These are phyloP conservation scores for Zaprionus capensis DNA, from an alignment of 1,140 invertebrate genomes.

Conservation along the genomic window DNA sequence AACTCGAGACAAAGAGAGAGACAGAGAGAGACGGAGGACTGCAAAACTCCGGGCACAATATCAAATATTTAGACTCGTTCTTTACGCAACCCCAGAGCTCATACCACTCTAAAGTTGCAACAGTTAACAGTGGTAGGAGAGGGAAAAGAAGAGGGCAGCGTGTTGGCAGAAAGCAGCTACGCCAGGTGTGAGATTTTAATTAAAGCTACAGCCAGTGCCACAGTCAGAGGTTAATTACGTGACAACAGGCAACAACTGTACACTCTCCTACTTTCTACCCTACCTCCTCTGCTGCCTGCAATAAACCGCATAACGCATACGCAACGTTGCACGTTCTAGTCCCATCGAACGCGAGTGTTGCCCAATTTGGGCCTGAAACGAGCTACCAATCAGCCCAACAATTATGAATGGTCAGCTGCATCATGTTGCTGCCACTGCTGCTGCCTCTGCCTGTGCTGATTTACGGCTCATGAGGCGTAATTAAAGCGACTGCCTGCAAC, in stretches of 20 bases:
- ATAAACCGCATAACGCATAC: slow-evolving; percentile 37
- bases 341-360: slow-evolving; percentile 2
- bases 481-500: slow-evolving; percentile 23
- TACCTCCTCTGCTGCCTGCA: not conserved
- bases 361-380: slow-evolving; percentile 20
- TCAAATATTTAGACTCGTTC: slow-evolving; percentile 28
- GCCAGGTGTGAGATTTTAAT: slow-evolving; percentile 66
- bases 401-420: slow-evolving; percentile 33
- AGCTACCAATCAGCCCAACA: slow-evolving; percentile 43
- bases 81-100: slow-evolving; percentile 4
- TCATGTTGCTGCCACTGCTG: not conserved
- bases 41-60: not conserved
- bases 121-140: not conserved
- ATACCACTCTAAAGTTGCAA: slow-evolving; percentile 8
- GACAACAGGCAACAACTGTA: slow-evolving; percentile 23
- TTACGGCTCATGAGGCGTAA: slow-evolving; percentile 40
- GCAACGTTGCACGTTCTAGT: slow-evolving; percentile 15
- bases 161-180: not conserved
- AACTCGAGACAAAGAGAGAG: not conserved
- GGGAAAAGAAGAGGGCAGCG: not conserved
- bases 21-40: too few species aligned
- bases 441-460: slow-evolving; percentile 13
- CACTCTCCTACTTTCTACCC: not conserved
- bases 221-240: slow-evolving; percentile 55
- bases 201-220: slow-evolving; percentile 40